phyloP scores from a whole-genome alignment of 2,113 vertebrate genomes.

The Epinephelus moara region DNA sequence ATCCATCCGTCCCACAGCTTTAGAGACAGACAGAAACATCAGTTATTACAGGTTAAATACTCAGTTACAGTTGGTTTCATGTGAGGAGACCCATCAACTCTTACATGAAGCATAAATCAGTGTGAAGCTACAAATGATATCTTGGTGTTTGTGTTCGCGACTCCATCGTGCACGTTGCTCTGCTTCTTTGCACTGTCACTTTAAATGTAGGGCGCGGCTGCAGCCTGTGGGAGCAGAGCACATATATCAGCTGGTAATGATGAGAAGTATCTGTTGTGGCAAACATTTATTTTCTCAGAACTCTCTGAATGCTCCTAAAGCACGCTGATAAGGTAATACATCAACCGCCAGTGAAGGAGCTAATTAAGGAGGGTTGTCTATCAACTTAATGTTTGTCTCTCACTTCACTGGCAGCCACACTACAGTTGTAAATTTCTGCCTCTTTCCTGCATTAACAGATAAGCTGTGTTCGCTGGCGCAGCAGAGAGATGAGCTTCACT shows the following conservation, averaged over 20 bases:
- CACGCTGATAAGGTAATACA: slow-evolving; percentile 46
- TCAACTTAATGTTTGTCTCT: slow-evolving; percentile 49
- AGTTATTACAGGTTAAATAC: too few species aligned
- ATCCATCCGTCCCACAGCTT: too few species aligned
- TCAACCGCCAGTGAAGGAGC: slow-evolving; percentile 59
- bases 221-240: neutral
- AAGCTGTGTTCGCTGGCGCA: neutral
- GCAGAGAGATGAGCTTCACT: neutral
- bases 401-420: neutral
- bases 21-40: too few species aligned
- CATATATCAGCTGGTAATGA: slow-evolving; percentile 60
- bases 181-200: neutral
- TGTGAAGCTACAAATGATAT: neutral
- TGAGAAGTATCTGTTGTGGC: slow-evolving; percentile 44
- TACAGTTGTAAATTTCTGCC: neutral
- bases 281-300: slow-evolving; percentile 64
- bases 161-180: neutral
- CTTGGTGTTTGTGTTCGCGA: neutral
- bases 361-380: slow-evolving; percentile 67
- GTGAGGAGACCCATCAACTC: too few species aligned
- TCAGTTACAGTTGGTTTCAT: too few species aligned
- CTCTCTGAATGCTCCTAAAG: slow-evolving; percentile 54
- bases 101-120: neutral
- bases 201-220: neutral
- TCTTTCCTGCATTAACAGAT: slow-evolving; percentile 7